These are phyloP conservation scores for Trichogramma pretiosum DNA, from an alignment of 1,140 invertebrate genomes.

Conservation along the genomic window DNA sequence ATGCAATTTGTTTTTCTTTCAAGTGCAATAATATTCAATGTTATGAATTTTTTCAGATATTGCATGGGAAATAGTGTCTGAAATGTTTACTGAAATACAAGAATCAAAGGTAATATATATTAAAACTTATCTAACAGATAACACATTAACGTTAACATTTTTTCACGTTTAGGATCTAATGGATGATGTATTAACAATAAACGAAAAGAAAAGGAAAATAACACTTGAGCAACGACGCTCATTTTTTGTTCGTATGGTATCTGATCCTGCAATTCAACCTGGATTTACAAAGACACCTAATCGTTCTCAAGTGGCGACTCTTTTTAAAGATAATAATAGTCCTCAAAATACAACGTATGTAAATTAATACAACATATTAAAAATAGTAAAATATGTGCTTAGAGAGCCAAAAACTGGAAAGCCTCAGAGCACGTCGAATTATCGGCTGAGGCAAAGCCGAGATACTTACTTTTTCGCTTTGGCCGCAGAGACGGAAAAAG, in stretches of 20 bases:
- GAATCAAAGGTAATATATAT: slow-evolving; percentile 49
- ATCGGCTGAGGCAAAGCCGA: too few species aligned
- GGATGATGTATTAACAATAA: slow-evolving; percentile 59
- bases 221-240: slow-evolving; percentile 82
- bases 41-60: slow-evolving; percentile 51
- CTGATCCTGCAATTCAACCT: slow-evolving; percentile 80
- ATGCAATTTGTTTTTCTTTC: neutral
- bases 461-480: too few species aligned
- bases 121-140: neutral
- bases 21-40: neutral
- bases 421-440: too few species aligned
- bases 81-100: slow-evolving; percentile 73
- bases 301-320: too few species aligned
- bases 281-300: slow-evolving; percentile 44
- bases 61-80: slow-evolving; percentile 83
- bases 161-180: slow-evolving; percentile 48
- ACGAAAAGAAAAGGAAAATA: slow-evolving; percentile 59
- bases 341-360: too few species aligned
- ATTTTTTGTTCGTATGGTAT: slow-evolving; percentile 94
- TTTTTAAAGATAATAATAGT: too few species aligned
- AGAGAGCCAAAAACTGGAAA: too few species aligned
- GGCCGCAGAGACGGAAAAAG: too few species aligned
- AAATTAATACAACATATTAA: too few species aligned
- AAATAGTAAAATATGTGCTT: too few species aligned
- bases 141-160: neutral